These are phyloP conservation scores for Elephas maximus DNA, from an alignment of 2,113 vertebrate genomes.

Conservation along the genomic window DNA sequence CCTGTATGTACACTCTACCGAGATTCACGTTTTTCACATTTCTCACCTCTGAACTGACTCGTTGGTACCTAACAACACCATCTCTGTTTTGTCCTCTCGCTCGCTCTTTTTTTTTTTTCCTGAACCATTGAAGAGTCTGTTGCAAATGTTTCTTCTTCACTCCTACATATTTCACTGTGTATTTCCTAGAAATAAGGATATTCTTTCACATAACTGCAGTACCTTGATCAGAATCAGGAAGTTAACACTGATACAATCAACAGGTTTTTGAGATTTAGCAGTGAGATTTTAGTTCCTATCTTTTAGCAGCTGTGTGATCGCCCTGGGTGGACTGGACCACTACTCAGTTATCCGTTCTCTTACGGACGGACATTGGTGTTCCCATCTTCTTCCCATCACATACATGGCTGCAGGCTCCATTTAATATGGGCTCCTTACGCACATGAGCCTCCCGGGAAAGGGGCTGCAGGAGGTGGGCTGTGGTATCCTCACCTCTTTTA, in stretches of 20 bases:
- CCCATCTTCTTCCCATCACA: background rate
- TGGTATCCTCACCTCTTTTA: background rate
- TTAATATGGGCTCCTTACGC: background rate
- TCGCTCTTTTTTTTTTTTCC: too few relatives aligned
- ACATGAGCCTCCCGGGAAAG: background rate
- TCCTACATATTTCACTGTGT: background rate
- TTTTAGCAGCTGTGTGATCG: background rate
- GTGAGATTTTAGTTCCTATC: background rate
- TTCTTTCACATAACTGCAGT: background rate
- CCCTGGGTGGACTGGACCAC: background rate
- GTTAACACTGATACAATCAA: background rate
- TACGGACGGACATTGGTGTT: fast-evolving
- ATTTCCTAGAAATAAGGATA: background rate
- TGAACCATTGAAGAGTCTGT: background rate
- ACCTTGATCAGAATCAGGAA: background rate
- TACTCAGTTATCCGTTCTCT: background rate
- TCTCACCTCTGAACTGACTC: background rate
- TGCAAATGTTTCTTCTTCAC: background rate
- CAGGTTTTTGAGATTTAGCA: background rate
- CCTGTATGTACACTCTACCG: background rate
- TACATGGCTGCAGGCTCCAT: fast-evolving
- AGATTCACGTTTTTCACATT: background rate
- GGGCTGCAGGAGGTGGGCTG: background rate
- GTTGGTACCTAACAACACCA: background rate
- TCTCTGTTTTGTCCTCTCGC: background rate